phyloP scores from a whole-genome alignment of 2,888 invertebrate genomes.

The Julus scandinavius region DNA sequence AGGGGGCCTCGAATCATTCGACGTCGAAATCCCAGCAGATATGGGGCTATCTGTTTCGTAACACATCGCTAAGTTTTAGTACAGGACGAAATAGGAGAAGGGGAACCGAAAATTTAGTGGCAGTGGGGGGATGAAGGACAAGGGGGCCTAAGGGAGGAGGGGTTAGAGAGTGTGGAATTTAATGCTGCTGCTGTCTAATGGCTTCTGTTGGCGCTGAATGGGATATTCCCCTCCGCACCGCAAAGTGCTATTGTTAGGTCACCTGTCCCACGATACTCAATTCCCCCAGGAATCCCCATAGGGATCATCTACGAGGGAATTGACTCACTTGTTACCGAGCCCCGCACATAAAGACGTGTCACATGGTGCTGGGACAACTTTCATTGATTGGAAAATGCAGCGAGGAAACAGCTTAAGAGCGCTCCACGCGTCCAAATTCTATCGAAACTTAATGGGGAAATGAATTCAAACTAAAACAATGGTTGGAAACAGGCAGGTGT shows the following conservation, averaged over 20 bases:
- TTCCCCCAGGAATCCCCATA: constrained; percentile 49
- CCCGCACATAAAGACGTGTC: constrained; percentile 8
- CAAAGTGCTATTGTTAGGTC: constrained; percentile 51
- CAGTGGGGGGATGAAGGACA: not conserved
- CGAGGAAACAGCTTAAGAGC: not conserved
- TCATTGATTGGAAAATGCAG: not conserved
- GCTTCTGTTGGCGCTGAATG: constrained; percentile 44
- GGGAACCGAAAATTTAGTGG: constrained; percentile 11
- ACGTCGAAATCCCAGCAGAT: constrained; percentile 6
- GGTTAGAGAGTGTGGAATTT: constrained; percentile 29
- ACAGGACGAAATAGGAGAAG: not conserved
- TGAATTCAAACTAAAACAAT: not conserved
- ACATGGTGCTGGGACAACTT: constrained; percentile 4
- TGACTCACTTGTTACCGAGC: constrained; percentile 38
- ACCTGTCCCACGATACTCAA: constrained; percentile 47
- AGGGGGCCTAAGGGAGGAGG: not conserved
- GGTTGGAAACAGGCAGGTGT: not conserved
- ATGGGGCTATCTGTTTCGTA: constrained; percentile 1
- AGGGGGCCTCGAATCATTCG: constrained; percentile 25
- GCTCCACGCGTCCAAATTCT: not conserved
- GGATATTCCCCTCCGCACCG: constrained; percentile 37
- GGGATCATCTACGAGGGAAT: constrained; percentile 44
- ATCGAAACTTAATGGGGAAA: not conserved
- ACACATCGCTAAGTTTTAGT: not conserved
- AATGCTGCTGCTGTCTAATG: constrained; percentile 49